Conservation (phyloP, 1,140 invertebrate species). For the Pantala flavescens region DNA sequence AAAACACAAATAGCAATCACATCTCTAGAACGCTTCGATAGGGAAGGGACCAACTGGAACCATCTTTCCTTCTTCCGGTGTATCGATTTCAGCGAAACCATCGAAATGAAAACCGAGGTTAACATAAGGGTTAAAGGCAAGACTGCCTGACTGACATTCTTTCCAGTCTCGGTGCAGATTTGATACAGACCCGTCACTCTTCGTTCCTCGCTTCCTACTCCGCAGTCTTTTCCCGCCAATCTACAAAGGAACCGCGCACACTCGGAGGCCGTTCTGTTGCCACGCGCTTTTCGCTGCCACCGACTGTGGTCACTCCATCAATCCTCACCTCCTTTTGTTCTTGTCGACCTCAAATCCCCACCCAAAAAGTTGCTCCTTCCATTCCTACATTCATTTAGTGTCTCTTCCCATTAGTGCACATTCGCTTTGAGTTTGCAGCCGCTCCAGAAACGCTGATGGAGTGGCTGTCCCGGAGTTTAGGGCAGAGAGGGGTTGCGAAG, state of each 20-base stretch:
- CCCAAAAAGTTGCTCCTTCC: background rate
- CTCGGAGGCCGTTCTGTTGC: background rate
- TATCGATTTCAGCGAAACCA: too few species aligned
- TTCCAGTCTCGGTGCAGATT: background rate
- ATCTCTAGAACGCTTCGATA: too few species aligned
- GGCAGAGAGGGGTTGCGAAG: background rate
- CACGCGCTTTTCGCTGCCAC: background rate
- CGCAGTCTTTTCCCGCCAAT: background rate
- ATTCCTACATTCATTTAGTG: background rate
- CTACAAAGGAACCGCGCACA: background rate
- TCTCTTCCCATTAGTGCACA: background rate
- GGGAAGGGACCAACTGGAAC: too few species aligned
- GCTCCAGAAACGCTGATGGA: background rate
- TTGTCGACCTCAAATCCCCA: background rate
- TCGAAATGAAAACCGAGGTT: too few species aligned
- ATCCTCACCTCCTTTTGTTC: background rate
- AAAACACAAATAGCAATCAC: too few species aligned
- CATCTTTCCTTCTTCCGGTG: too few species aligned
- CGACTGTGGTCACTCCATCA: slow-evolving; percentile 3
- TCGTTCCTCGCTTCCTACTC: background rate
- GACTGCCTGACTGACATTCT: background rate
- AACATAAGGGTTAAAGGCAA: too few species aligned
- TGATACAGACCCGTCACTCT: background rate
- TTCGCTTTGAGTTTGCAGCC: background rate
- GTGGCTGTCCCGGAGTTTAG: background rate